Evolutionary conservation across 2,797 vertebrate species (phyloP).

Genomic region (Orestias chungarensis): DNA sequence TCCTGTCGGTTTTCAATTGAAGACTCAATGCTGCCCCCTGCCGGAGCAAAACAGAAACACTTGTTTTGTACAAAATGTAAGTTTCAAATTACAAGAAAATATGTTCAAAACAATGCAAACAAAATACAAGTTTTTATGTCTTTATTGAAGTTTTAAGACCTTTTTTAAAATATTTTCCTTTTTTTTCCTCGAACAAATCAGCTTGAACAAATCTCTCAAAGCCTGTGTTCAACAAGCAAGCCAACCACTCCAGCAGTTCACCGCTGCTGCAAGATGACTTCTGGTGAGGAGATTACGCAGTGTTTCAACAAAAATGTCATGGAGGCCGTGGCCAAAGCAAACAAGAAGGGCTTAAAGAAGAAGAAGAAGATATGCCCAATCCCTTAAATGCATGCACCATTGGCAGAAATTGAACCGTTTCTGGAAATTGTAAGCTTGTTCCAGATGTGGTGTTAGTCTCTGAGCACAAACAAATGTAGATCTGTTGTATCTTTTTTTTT

Average conservation of each 20-base stretch:
- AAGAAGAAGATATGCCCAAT: conserved; percentile 73
- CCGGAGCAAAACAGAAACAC: conserved; percentile 21
- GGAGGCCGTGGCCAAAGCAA: conserved; percentile 61
- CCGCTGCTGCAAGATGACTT: conserved; percentile 62
- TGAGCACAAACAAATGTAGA: conserved; percentile 28
- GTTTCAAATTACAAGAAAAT: conserved; percentile 18
- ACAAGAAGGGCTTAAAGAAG: conserved; percentile 33
- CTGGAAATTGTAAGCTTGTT: background rate
- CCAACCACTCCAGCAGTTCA: conserved; percentile 8
- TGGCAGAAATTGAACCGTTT: conserved; percentile 1
- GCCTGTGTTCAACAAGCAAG: conserved; percentile 45
- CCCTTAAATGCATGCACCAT: conserved; percentile 32
- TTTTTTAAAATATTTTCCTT: background rate
- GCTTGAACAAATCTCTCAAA: conserved; percentile 48
- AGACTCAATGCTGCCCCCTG: conserved; percentile 73
- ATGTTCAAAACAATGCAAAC: background rate
- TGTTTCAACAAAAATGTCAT: conserved; percentile 68
- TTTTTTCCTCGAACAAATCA: conserved; percentile 37
- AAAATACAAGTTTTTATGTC: background rate
- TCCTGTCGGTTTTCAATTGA: conserved; percentile 54
- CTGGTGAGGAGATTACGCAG: conserved; percentile 6
- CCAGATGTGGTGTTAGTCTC: conserved; percentile 17
- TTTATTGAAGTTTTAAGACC: background rate
- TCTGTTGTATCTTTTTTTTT: too few species aligned
- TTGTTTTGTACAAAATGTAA: conserved; percentile 69